Conservation (phyloP, 2,113 vertebrate genomes). For the Lontra canadensis region DNA sequence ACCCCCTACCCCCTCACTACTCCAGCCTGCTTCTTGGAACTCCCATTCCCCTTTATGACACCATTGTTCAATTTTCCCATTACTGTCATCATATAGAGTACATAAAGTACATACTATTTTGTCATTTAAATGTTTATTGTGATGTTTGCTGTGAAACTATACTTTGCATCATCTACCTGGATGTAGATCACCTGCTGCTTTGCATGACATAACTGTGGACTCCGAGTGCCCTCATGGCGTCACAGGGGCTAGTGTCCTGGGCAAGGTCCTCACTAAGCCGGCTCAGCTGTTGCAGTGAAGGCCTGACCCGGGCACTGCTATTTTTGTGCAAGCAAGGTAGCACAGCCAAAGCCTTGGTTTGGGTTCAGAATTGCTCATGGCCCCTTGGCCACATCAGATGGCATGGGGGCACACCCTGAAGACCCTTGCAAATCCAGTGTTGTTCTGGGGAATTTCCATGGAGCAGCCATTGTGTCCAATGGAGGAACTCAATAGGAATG, state of each 20-base stretch:
- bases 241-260: too few species aligned
- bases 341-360: neutral
- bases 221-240: neutral
- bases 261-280: too few species aligned
- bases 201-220: neutral
- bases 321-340: too few species aligned
- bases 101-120: neutral
- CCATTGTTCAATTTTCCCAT: neutral
- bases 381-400: neutral
- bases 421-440: neutral
- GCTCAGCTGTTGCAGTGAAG: too few species aligned
- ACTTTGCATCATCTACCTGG: neutral
- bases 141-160: neutral
- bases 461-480: neutral
- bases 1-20: too few species aligned
- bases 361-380: neutral
- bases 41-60: too few species aligned
- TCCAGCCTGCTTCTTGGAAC: too few species aligned
- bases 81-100: neutral
- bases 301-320: too few species aligned
- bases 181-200: neutral
- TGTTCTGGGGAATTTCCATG: neutral
- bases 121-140: neutral
- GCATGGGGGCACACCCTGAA: neutral
- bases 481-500: too few species aligned